Percentiles rank a stretch among this genome's conserved stretches.
Conservation (phyloP, 2,797 vertebrate species). For the Pelochelys cantorii region DNA sequence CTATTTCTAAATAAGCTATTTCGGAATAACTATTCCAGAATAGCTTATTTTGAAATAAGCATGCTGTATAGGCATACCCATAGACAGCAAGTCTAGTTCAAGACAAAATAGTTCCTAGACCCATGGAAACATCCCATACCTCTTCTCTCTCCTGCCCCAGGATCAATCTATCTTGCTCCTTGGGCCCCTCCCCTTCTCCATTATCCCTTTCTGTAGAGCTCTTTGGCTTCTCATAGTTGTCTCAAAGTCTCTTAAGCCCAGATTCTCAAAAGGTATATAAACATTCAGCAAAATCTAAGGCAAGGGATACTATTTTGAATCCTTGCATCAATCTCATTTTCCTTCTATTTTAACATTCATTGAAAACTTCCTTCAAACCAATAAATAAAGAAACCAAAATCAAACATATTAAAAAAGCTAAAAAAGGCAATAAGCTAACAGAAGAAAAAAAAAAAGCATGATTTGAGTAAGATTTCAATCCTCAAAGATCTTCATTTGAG, state of each 20-base stretch:
- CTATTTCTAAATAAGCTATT: too few relatives aligned
- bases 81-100: not conserved
- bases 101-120: not conserved
- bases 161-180: not conserved
- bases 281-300: not conserved
- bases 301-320: not conserved
- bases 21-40: too few relatives aligned
- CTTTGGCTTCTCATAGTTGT: not conserved
- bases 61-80: too few relatives aligned
- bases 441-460: accelerated
- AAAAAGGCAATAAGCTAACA: not conserved
- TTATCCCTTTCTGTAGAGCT: not conserved
- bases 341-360: not conserved
- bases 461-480: not conserved
- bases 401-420: not conserved
- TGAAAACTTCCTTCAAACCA: not conserved
- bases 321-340: not conserved
- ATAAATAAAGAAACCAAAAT: not conserved
- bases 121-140: not conserved
- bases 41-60: too few relatives aligned
- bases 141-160: not conserved
- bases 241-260: not conserved
- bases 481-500: not conserved
- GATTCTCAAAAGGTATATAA: not conserved
- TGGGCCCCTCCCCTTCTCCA: not conserved